phyloP scores from a whole-genome alignment of 2,797 vertebrate genomes.

The Molossus alvarezi region DNA sequence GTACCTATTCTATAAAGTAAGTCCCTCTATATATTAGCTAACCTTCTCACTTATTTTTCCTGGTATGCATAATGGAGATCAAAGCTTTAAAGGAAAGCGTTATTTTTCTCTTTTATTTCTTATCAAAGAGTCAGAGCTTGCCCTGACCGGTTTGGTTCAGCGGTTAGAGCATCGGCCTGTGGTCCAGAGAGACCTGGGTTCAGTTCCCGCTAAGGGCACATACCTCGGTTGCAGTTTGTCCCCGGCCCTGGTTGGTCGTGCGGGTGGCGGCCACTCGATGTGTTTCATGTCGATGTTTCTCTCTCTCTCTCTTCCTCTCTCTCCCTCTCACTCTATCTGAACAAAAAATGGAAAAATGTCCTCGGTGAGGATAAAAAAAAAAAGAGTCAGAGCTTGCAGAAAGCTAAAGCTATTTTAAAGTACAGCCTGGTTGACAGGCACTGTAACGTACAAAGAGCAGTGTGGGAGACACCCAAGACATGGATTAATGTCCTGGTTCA shows the following conservation, averaged over 20 bases:
- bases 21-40: neutral
- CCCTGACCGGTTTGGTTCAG: too few relatives aligned
- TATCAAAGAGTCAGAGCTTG: neutral
- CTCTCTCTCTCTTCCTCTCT: too few relatives aligned
- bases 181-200: too few relatives aligned
- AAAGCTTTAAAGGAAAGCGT: conserved; percentile 34
- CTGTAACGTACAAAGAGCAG: neutral
- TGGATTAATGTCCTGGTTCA: conserved; percentile 21
- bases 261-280: too few relatives aligned
- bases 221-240: too few relatives aligned
- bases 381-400: neutral
- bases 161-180: too few relatives aligned
- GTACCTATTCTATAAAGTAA: neutral
- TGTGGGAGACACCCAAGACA: neutral
- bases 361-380: too few relatives aligned
- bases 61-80: neutral
- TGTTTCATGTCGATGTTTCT: too few relatives aligned
- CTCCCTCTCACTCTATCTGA: too few relatives aligned
- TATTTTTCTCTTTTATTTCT: conserved; percentile 66
- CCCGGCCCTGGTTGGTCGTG: too few relatives aligned
- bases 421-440: neutral
- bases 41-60: conserved; percentile 53
- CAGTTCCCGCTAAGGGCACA: too few relatives aligned
- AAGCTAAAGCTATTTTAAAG: conserved; percentile 67
- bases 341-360: too few relatives aligned